These are phyloP conservation scores for Epirrita christyi DNA, from an alignment of 2,888 invertebrate genomes.

Conservation along the genomic window DNA sequence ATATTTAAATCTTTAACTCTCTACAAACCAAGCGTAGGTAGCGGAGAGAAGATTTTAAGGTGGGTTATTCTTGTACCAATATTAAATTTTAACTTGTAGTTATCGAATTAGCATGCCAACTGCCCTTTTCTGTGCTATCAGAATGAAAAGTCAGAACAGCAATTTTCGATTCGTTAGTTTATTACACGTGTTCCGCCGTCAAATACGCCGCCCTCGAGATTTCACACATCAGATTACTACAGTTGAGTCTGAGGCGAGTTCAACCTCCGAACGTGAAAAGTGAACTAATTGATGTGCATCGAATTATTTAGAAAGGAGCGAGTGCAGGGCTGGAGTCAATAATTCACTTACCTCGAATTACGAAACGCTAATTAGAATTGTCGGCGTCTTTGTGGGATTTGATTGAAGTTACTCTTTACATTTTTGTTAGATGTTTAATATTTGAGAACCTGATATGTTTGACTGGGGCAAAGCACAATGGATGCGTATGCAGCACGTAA, in stretches of 20 bases:
- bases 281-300: slow-evolving; percentile 28
- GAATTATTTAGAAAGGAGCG: slow-evolving; percentile 22
- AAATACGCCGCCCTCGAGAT: slow-evolving; percentile 41
- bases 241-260: slow-evolving; percentile 20
- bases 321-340: slow-evolving; percentile 18
- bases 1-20: too few species aligned
- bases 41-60: too few species aligned
- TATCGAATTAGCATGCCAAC: slow-evolving; percentile 17
- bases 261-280: slow-evolving; percentile 18
- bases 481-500: too few species aligned
- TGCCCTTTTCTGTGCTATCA: slow-evolving; percentile 21
- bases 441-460: too few species aligned
- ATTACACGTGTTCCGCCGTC: slow-evolving; percentile 29
- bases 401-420: neutral
- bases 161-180: slow-evolving; percentile 34
- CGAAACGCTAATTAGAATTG: slow-evolving; percentile 1
- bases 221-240: slow-evolving; percentile 44
- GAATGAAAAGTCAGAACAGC: slow-evolving; percentile 24
- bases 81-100: neutral
- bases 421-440: neutral
- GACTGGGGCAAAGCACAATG: too few species aligned
- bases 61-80: too few species aligned
- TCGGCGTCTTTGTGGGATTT: neutral
- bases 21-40: too few species aligned
- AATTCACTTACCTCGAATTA: slow-evolving; percentile 9